phyloP scores from a whole-genome alignment of 2,797 vertebrate species.

The Erethizon dorsatum region DNA sequence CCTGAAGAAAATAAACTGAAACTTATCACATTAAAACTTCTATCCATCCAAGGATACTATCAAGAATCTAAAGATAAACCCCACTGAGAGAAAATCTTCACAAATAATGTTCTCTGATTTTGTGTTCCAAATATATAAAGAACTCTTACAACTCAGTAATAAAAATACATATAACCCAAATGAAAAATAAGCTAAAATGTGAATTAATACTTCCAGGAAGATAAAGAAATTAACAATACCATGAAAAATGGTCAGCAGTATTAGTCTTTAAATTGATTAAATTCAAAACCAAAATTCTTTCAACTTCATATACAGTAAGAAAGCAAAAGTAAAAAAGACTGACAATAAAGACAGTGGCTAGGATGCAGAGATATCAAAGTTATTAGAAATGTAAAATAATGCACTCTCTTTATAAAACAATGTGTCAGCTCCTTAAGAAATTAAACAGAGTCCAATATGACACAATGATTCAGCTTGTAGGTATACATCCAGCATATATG shows the following conservation, averaged over 20 bases:
- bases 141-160: neutral
- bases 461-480: neutral
- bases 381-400: neutral
- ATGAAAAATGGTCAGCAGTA: neutral
- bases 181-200: neutral
- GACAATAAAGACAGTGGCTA: neutral
- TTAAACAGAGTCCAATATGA: neutral
- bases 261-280: neutral
- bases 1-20: neutral
- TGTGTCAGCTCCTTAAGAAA: neutral
- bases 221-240: neutral
- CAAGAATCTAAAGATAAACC: neutral
- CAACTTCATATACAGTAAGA: neutral
- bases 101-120: neutral
- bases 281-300: neutral
- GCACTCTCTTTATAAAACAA: neutral
- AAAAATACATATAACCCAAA: neutral
- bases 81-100: neutral
- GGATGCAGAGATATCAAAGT: neutral
- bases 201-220: neutral
- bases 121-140: neutral
- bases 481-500: neutral
- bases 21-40: neutral
- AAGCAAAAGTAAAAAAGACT: slow-evolving; percentile 5
- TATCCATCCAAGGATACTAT: neutral